A percentile compares a stretch with the other conserved stretches of the same genome.
These are phyloP conservation scores for Podocnemis expansa DNA, from an alignment of 2,113 vertebrate species.

Conservation along the genomic window DNA sequence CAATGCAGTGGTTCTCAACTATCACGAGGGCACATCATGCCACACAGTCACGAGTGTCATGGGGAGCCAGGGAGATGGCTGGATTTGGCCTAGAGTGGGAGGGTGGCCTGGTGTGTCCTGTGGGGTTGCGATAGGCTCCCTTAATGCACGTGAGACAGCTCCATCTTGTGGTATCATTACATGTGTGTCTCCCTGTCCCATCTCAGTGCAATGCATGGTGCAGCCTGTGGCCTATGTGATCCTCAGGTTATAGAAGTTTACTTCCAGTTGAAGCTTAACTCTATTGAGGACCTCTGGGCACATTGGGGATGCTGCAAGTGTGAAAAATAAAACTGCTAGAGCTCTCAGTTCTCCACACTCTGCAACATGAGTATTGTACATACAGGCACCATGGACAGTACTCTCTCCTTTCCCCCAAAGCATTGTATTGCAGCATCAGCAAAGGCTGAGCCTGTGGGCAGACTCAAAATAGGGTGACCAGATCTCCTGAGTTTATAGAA, in stretches of 20 bases:
- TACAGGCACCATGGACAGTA: background rate
- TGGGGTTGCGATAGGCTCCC: too few relatives aligned
- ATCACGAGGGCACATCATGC: too few relatives aligned
- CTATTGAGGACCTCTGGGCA: background rate
- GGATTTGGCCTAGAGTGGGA: too few relatives aligned
- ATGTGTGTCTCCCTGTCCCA: fast-evolving
- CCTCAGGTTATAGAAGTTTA: background rate
- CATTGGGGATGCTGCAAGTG: background rate
- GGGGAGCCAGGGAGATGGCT: too few relatives aligned
- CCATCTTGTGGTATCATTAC: background rate
- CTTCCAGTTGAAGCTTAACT: background rate
- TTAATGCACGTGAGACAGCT: too few relatives aligned
- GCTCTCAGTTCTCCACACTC: background rate
- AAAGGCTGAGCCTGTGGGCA: background rate
- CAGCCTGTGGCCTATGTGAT: fast-evolving
- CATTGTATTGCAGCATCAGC: background rate
- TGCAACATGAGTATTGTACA: background rate
- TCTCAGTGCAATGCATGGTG: background rate
- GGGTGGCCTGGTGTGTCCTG: too few relatives aligned
- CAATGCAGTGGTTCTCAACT: too few relatives aligned
- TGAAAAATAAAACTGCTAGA: background rate
- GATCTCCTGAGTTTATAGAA: too few relatives aligned
- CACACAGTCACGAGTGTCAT: too few relatives aligned
- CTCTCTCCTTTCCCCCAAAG: background rate
- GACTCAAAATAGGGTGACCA: too few relatives aligned